Evolutionary conservation across 1,140 invertebrate genomes (phyloP), one percentile per base, ranked within the genome.

Genomic region (Plutomurus gul): DNA sequence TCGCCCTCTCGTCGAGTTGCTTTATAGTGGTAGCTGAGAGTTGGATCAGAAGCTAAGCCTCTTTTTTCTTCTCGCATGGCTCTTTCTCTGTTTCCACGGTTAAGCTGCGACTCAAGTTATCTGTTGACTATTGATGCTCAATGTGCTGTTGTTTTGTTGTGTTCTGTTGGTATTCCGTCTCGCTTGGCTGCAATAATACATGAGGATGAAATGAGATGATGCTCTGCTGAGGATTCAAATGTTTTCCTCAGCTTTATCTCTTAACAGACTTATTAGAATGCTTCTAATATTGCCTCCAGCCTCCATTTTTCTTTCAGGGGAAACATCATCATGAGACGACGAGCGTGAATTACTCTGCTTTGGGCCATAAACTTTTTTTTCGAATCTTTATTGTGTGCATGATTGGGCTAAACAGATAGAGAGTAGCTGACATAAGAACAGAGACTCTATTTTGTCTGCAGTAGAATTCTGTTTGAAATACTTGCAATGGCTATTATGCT

Each of bases 101-200:
- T 51, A 51, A 51, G 47, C 47, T 51, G n/a, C n/a, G n/a, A n/a
- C n/a, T n/a, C 13, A 51, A 65, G 56, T 65, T 56, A n/a, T n/a
- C n/a, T n/a, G n/a, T n/a, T n/a, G n/a, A 27, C 51, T 56, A 27
- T 27, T 33, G 47, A 65, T 65, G 56, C 51, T 60, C 25, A 13
- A 30, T 60, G 56, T 65, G 30, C 5, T 65, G 30, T 65, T 65
- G 16, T 65, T 11, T 33, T 65, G 25, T 65, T 65, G 56, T 65
- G 56, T 49, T n/a, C 40, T 51, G 74, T 77, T 77, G 75, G 56
- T 60, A 70, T 77, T 77, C 70, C 37, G 75, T 77, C 27, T 77
- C 75, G 75, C 33, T 77, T 70, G 46, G 75, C 39, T 77, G 75
- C 18, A 74, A 33, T 33, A 46, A 74, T 74, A 72, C 56, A 75